These are phyloP conservation scores for Amphiprion ocellaris DNA, from an alignment of 2,113 vertebrate genomes.

Conservation along the genomic window DNA sequence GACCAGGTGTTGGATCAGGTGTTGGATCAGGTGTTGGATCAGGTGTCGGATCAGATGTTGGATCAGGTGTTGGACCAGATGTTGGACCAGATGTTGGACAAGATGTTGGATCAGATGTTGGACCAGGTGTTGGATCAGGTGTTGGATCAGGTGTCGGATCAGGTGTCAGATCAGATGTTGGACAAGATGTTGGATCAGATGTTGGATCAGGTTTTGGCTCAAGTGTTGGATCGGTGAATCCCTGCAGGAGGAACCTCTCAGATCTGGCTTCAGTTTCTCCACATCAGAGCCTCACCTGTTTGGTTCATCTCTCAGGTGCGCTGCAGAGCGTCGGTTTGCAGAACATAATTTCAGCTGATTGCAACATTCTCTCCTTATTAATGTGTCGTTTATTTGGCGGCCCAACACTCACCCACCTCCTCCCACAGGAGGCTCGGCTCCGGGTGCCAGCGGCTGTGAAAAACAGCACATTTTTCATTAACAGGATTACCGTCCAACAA, in stretches of 20 bases:
- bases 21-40: too few relatives aligned
- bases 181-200: too few relatives aligned
- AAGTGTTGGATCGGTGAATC: conserved; percentile 6
- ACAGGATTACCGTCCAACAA: conserved; percentile 78
- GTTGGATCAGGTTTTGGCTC: conserved; percentile 13
- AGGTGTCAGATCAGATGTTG: too few relatives aligned
- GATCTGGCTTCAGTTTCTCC: background rate
- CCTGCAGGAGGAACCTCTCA: conserved; percentile 36
- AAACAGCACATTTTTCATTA: conserved; percentile 80
- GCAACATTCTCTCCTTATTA: conserved; percentile 63
- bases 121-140: too few relatives aligned
- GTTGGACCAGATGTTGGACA: too few relatives aligned
- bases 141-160: too few relatives aligned
- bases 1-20: too few relatives aligned
- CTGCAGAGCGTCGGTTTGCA: background rate
- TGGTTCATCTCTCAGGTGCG: conserved; percentile 32
- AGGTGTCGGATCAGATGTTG: too few relatives aligned
- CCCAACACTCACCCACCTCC: conserved; percentile 54
- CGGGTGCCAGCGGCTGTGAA: conserved; percentile 72
- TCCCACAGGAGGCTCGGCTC: conserved; percentile 64
- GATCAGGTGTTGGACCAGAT: too few relatives aligned
- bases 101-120: too few relatives aligned
- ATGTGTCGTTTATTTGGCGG: conserved; percentile 68
- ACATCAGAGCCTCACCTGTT: conserved; percentile 47
- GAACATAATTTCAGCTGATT: conserved; percentile 60